A percentile compares a stretch with the other conserved stretches of the same genome.
These are phyloP conservation scores for Carcharodon carcharias DNA, from an alignment of 2,797 vertebrate species.

Conservation along the genomic window DNA sequence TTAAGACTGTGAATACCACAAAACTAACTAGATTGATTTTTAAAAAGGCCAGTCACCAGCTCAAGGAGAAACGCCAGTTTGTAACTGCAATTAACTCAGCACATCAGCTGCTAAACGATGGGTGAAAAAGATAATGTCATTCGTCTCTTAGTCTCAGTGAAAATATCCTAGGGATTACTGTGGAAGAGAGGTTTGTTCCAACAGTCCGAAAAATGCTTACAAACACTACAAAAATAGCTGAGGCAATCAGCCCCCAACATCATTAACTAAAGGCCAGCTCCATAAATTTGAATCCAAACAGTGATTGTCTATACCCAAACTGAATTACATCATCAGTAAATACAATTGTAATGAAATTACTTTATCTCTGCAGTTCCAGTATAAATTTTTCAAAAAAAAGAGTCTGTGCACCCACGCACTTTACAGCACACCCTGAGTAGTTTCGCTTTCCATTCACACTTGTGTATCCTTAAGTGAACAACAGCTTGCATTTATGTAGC, in stretches of 20 bases:
- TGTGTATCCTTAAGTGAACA: not conserved
- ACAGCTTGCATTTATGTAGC: not conserved
- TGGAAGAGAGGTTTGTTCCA: not conserved
- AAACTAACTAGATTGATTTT: not conserved
- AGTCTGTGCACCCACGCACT: not conserved
- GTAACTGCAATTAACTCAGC: not conserved
- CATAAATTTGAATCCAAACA: conserved; percentile 30
- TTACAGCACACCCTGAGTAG: not conserved
- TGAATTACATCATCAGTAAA: conserved; percentile 21
- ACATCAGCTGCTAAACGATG: not conserved
- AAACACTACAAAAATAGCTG: not conserved
- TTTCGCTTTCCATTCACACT: no score
- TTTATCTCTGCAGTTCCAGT: not conserved
- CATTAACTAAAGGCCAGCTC: conserved; percentile 4
- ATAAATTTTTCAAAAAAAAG: not conserved
- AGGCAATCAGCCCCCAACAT: conserved; percentile 10
- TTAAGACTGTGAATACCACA: not conserved
- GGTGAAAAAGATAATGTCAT: not conserved
- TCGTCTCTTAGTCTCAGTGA: not conserved
- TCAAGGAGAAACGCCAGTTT: not conserved
- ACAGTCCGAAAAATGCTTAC: not conserved
- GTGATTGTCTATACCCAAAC: not conserved
- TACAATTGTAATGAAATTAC: not conserved
- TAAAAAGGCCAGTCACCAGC: not conserved
- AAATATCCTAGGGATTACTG: not conserved